phyloP scores from a whole-genome alignment of 2,113 vertebrate species.

The Rostratula benghalensis region DNA sequence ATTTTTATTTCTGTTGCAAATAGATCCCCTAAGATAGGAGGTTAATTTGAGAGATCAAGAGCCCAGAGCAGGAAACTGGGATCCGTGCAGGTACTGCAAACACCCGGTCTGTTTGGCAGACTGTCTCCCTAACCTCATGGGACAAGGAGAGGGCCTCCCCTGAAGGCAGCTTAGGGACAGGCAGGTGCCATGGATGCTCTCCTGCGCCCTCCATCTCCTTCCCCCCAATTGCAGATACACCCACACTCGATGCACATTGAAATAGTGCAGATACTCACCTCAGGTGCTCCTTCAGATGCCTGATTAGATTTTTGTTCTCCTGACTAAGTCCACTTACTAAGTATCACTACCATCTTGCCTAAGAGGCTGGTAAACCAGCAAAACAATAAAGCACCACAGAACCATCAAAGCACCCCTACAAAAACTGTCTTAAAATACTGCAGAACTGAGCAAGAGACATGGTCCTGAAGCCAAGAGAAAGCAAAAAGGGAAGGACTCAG shows the following conservation, averaged over 20 bases:
- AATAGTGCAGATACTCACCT: background rate
- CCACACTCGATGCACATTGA: accelerated
- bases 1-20: background rate
- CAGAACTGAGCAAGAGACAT: background rate
- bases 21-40: background rate
- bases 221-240: accelerated
- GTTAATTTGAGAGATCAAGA: background rate
- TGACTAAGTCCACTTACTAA: background rate
- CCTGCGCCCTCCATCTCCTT: accelerated
- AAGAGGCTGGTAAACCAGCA: background rate
- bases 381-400: background rate
- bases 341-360: background rate
- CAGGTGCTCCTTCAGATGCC: background rate
- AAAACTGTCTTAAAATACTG: background rate
- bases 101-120: accelerated
- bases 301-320: background rate
- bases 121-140: accelerated
- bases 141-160: background rate
- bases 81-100: background rate
- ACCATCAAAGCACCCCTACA: background rate
- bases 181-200: background rate
- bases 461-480: background rate
- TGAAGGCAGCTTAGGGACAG: background rate
- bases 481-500: background rate
- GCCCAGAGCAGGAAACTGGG: background rate